Evolutionary conservation across 2,888 invertebrate genomes (phyloP), one percentile per base, ranked within the genome.

Genomic region (Sturmia bella): DNA sequence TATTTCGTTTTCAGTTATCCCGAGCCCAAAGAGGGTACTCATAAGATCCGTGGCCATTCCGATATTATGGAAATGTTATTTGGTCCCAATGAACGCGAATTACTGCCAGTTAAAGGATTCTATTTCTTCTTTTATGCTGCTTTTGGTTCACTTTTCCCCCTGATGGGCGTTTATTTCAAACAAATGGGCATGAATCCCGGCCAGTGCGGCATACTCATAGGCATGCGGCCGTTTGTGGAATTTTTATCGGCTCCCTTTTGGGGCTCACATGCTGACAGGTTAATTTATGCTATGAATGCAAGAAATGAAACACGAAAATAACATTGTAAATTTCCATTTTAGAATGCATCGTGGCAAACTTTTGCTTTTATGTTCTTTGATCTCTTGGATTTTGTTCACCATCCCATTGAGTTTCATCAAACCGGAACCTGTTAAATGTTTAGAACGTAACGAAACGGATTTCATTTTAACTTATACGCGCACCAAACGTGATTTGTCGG

Each of bases 101-200:
- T 99, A 68, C 93, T 99, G 85, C 95, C 98, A 70, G 98, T 98
- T 86, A 99, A 99, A 92, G 95, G 97, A 21, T 99, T 99, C 92
- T 99, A 99, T 91, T 99, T 99, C 92, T 99, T 99, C 93, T 99
- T 99, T 92, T 99, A 99, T 91, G 98, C 99, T 50, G 99, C 99
- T 1, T 99, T 99, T 90, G 99, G 99, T 6, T 98, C 98, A 0
- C 93, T 99, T 15, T 99, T 99, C 90, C 99, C 99, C 0, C 92
- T 99, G 82, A 97, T 99, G 95, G 99, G 98, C 43, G 97, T 99
- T 56, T 99, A 99, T 92, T 99, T 99, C 93, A 99, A 99, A 92
- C 99, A 99, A 92, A 96, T 99, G 95, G 98, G 98, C 80, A 98
- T 99, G 98, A 99, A 98, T 91, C 97, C 99, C 0, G 96, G 96